A percentile compares a stretch with the other conserved stretches of the same genome.
Evolutionary conservation across 2,113 vertebrate genomes (phyloP).

Genomic region (Pseudopodoces humilis): DNA sequence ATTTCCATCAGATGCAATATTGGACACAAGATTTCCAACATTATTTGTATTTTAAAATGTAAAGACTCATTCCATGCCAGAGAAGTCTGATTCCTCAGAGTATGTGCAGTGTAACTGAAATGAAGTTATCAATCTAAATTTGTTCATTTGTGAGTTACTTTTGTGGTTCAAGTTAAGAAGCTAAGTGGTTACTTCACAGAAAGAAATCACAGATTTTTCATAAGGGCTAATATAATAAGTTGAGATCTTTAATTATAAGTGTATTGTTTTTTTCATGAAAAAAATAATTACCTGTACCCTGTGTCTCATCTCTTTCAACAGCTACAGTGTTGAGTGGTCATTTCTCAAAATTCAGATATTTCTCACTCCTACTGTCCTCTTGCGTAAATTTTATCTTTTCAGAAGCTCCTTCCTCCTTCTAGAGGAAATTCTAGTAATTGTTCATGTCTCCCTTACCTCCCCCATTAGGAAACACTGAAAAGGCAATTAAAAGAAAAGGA

Average conservation of each 20-base stretch:
- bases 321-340: neutral
- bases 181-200: neutral
- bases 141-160: neutral
- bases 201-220: neutral
- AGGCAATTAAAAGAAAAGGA: neutral
- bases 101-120: neutral
- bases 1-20: neutral
- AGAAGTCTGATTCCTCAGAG: neutral
- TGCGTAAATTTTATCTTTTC: neutral
- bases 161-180: neutral
- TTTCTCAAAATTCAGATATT: neutral
- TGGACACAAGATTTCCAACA: neutral
- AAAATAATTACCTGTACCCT: neutral
- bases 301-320: neutral
- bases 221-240: neutral
- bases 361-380: neutral
- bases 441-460: neutral
- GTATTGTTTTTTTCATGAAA: neutral
- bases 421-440: neutral
- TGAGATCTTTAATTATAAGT: neutral
- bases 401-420: neutral
- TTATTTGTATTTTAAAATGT: neutral
- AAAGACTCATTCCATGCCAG: neutral
- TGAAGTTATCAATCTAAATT: neutral
- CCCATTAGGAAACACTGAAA: neutral